phyloP scores from a whole-genome alignment of 2,888 invertebrate genomes.

The Liopterus haemorrhoidalis region DNA sequence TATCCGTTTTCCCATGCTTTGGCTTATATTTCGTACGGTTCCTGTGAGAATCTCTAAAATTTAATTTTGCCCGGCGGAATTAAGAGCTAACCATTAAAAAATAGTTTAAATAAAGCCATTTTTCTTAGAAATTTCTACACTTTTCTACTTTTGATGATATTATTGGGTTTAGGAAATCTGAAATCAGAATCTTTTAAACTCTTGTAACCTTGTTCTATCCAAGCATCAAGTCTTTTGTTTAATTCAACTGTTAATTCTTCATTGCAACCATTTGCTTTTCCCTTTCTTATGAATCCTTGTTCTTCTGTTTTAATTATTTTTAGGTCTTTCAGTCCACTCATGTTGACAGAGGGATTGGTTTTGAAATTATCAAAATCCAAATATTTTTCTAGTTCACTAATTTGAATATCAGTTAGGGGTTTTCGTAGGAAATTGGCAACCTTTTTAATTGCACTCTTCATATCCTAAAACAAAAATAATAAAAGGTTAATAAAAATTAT shows the following conservation, averaged over 20 bases:
- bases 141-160: too few species aligned
- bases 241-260: slow-evolving; percentile 65
- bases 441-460: slow-evolving; percentile 52
- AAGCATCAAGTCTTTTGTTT: slow-evolving; percentile 58
- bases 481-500: slow-evolving; percentile 12
- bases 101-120: too few species aligned
- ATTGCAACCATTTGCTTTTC: slow-evolving; percentile 64
- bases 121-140: too few species aligned
- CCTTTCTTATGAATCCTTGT: slow-evolving; percentile 62
- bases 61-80: too few species aligned
- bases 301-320: slow-evolving; percentile 56
- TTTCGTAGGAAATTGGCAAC: slow-evolving; percentile 60
- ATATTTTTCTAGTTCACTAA: slow-evolving; percentile 60
- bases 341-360: slow-evolving; percentile 73
- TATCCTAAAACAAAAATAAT: slow-evolving; percentile 49
- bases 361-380: slow-evolving; percentile 77
- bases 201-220: slow-evolving; percentile 64
- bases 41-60: too few species aligned
- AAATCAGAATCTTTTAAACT: too few species aligned
- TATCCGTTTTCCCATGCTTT: too few species aligned
- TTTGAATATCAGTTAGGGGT: slow-evolving; percentile 51
- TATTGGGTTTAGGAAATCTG: too few species aligned
- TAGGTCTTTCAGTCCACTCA: slow-evolving; percentile 56
- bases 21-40: too few species aligned
- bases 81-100: too few species aligned